A percentile compares a stretch with the other conserved stretches of the same genome.
These are phyloP conservation scores for Pachycephala philippinensis DNA, from an alignment of 2,113 vertebrate species.

Conservation along the genomic window DNA sequence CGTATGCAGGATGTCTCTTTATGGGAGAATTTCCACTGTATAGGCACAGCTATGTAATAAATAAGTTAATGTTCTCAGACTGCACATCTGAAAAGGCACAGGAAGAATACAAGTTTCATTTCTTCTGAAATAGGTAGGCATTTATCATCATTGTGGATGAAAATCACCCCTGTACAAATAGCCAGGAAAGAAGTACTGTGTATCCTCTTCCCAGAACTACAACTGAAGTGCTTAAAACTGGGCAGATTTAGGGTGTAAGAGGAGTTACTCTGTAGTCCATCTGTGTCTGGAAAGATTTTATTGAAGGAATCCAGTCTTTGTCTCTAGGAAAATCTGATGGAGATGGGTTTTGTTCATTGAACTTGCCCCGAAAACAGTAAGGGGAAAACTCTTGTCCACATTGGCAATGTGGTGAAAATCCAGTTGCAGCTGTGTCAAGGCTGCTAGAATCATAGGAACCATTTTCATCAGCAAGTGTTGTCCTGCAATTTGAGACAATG, in stretches of 20 bases:
- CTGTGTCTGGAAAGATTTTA: background rate
- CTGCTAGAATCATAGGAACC: background rate
- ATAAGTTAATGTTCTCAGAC: background rate
- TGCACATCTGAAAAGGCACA: background rate
- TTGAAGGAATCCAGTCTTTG: background rate
- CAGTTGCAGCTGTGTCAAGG: background rate
- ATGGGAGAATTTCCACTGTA: background rate
- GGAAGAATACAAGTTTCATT: background rate
- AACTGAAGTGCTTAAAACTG: background rate
- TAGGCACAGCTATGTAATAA: background rate
- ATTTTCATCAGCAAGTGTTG: background rate
- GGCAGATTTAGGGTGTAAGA: background rate
- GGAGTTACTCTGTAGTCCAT: background rate
- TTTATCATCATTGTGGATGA: background rate
- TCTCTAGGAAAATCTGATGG: background rate
- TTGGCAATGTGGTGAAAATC: background rate
- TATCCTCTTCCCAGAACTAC: background rate
- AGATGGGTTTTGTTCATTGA: background rate
- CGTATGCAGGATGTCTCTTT: background rate
- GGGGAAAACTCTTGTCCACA: background rate
- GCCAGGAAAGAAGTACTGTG: background rate
- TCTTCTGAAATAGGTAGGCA: conserved; percentile 7
- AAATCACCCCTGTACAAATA: background rate
- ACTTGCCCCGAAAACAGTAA: background rate
- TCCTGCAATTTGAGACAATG: background rate